A percentile compares a stretch with the other conserved stretches of the same genome.
phyloP scores from a whole-genome alignment of 1,140 invertebrate genomes.

The Lasaia peninsularis region DNA sequence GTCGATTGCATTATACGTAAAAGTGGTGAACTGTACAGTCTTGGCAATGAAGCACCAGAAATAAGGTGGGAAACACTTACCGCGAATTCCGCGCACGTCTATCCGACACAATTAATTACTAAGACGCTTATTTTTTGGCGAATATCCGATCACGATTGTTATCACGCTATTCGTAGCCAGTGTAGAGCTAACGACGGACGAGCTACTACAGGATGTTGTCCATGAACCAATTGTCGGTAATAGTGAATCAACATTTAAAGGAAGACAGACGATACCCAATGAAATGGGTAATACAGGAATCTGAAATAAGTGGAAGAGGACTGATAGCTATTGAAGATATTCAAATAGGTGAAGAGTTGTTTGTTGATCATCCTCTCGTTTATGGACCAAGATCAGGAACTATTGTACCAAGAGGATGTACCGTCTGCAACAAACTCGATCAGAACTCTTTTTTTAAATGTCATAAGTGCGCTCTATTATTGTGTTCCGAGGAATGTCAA shows the following conservation, averaged over 20 bases:
- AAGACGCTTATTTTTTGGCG: slow-evolving; percentile 53
- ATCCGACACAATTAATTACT: slow-evolving; percentile 53
- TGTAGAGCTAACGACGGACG: slow-evolving; percentile 56
- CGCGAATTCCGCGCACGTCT: slow-evolving; percentile 48
- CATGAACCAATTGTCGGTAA: slow-evolving; percentile 67
- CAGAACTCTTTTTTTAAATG: slow-evolving; percentile 74
- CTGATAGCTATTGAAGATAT: slow-evolving; percentile 82
- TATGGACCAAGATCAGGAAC: slow-evolving; percentile 78
- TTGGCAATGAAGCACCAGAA: slow-evolving; percentile 50
- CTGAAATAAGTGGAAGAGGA: slow-evolving; percentile 80
- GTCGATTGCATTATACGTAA: slow-evolving; percentile 3
- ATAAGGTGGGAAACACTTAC: slow-evolving; percentile 48
- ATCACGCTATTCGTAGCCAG: slow-evolving; percentile 65
- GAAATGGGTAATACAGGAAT: slow-evolving; percentile 75
- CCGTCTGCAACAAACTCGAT: slow-evolving; percentile 76
- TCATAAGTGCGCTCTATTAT: slow-evolving; percentile 77
- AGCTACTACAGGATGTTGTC: slow-evolving; percentile 69
- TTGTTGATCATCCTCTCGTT: slow-evolving; percentile 82
- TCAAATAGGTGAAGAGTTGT: slow-evolving; percentile 81
- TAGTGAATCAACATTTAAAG: slow-evolving; percentile 56
- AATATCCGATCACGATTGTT: slow-evolving; percentile 54
- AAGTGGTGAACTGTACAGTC: slow-evolving; percentile 9
- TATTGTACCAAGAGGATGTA: slow-evolving; percentile 73
- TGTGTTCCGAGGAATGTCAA: slow-evolving; percentile 80
- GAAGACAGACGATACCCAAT: slow-evolving; percentile 34